Conservation (phyloP, 2,888 invertebrate species). For the Trichopoda pennipes region DNA sequence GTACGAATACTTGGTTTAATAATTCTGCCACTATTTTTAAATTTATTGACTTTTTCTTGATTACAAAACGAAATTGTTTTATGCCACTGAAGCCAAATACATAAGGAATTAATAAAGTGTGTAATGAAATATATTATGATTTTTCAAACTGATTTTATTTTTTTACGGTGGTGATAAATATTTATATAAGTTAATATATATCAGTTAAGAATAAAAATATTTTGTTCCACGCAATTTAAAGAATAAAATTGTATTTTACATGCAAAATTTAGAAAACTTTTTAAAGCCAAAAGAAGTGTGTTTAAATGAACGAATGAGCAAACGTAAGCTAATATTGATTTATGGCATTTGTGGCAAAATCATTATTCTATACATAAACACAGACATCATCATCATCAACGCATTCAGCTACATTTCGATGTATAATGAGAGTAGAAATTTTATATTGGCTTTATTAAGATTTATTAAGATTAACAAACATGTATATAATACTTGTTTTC, state of each 20-base stretch:
- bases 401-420: not conserved
- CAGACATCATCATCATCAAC: conserved; percentile 1
- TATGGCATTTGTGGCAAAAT: conserved; percentile 38
- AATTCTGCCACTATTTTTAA: not conserved
- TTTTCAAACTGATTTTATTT: no score
- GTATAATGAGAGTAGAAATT: conserved; percentile 1
- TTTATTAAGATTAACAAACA: conserved; percentile 22
- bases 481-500: not conserved
- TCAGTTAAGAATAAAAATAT: no score
- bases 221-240: not conserved
- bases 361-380: conserved; percentile 1
- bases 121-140: no score
- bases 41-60: conserved; percentile 1
- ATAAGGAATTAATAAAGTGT: no score
- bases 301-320: conserved; percentile 23
- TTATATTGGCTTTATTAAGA: conserved; percentile 23
- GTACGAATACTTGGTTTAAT: not conserved
- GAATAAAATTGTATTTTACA: not conserved
- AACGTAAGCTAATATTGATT: conserved; percentile 49
- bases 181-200: no score
- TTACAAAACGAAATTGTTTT: not conserved
- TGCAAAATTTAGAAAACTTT: not conserved
- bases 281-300: not conserved
- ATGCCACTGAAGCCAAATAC: not conserved
- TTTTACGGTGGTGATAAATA: not conserved